Base-by-base conservation (phyloP, 2,113 vertebrate species). In the Rhinichthys klamathensis region DNA sequence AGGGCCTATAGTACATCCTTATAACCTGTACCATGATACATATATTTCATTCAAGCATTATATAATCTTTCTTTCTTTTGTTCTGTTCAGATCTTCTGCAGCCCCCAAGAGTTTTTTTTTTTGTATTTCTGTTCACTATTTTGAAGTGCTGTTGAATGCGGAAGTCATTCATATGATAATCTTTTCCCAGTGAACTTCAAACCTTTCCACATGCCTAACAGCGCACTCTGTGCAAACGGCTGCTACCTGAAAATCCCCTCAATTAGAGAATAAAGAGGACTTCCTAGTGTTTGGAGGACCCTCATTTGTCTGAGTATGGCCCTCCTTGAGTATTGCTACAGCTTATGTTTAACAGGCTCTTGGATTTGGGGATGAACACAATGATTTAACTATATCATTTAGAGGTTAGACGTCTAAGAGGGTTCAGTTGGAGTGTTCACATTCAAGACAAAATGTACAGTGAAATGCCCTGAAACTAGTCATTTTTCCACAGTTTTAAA, bases 201-300 rank as follows among this genome's bases (percentile, higher is more conserved):
- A 80, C 44, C 32, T 21, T 61, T 60, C 35, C 23, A 61, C 76
- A 25, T 61, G 1, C 35, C 58, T 63, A 27, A 46, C 38, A 65
- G 58, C 3, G n/a, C 78, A 65, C 78, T 80, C 58, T 38, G 18
- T 41, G 3, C 38, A 63, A 27, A 46, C 63, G 78, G 9, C 78
- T 65, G 60, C n/a, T 80, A 80, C 56, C 78, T 80, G 58, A 46
- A 80, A 80, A 80, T 80, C 78, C 78, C 60, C 78, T 80, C 38
- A 44, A 80, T 46, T 80, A 80, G 78, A 65, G 58, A 38, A 80
- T 46, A 80, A 63, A 80, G 58, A 46, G 2, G 38, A 63, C n/a
- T 30, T 74, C 23, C 16, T 44, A 63, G 35, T 30, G 15, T 30
- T 80, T 80, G 78, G 65, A 80, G 78, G 58, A 27, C 78, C 58